phyloP scores from a whole-genome alignment of 2,797 vertebrate genomes.

The Coregonus sp. region DNA sequence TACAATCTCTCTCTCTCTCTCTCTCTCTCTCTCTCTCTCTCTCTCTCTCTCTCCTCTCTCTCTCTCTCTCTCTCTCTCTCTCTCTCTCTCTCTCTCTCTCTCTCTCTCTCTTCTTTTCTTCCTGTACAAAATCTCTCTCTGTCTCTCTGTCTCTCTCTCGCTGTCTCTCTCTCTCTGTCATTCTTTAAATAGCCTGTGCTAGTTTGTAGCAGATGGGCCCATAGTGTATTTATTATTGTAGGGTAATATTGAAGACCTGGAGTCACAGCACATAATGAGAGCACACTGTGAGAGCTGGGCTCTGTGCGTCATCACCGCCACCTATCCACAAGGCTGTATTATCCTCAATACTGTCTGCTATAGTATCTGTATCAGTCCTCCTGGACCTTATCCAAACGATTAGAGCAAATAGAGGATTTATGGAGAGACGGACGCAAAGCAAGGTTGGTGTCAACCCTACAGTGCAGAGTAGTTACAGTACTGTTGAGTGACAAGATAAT shows the following conservation, averaged over 20 bases:
- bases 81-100: conserved; percentile 14
- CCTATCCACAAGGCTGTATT: conserved; percentile 25
- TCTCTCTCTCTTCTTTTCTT: too few relatives aligned
- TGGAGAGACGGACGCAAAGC: not conserved
- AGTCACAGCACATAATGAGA: conserved; percentile 69
- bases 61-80: conserved; percentile 1
- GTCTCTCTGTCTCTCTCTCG: conserved; percentile 5
- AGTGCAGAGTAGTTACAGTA: not conserved
- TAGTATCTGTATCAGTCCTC: conserved; percentile 29
- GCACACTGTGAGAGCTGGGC: conserved; percentile 56
- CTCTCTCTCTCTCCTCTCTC: conserved; percentile 4
- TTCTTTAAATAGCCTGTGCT: conserved; percentile 58
- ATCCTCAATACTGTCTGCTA: conserved; percentile 23
- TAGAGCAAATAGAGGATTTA: not conserved
- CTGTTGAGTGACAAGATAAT: not conserved
- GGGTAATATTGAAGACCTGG: conserved; percentile 66
- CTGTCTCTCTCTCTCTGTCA: conserved; percentile 8
- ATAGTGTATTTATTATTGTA: conserved; percentile 59
- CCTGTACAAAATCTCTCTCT: too few relatives aligned
- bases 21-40: conserved; percentile 26
- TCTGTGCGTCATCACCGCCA: conserved; percentile 46
- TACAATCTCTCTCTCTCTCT: too few relatives aligned
- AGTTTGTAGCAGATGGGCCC: conserved; percentile 63
- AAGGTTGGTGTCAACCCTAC: not conserved
- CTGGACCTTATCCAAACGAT: conserved; percentile 28